Evolutionary conservation across 2,797 vertebrate species (phyloP).

Genomic region (Macrochelys suwanniensis): DNA sequence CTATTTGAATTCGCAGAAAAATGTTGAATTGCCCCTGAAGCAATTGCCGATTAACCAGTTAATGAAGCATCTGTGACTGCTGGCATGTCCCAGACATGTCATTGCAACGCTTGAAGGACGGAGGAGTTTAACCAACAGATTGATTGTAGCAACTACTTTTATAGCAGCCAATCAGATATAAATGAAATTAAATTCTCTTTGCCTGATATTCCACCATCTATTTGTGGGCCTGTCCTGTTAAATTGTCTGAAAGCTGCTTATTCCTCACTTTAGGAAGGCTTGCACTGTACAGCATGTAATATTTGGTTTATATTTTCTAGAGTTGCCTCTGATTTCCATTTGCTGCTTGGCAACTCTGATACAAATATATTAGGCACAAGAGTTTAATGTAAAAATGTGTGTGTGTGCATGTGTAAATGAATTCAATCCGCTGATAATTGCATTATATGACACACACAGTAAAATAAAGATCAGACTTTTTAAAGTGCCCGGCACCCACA

Average conservation of each 20-base stretch:
- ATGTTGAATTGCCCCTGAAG: constrained; percentile 53
- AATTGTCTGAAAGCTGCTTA: background rate
- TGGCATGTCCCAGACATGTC: constrained; percentile 51
- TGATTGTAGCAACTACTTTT: constrained; percentile 22
- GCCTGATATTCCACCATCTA: constrained; percentile 7
- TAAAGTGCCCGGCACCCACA: background rate
- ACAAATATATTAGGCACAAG: background rate
- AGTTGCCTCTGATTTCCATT: constrained; percentile 20
- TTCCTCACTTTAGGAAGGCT: background rate
- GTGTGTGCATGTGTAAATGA: background rate
- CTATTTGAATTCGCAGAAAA: constrained; percentile 56
- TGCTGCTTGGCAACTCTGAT: background rate
- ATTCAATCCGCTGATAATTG: background rate
- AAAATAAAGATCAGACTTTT: background rate
- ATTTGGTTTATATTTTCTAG: background rate
- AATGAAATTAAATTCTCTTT: constrained; percentile 21
- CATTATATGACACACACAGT: background rate
- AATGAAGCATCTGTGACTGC: constrained; percentile 44
- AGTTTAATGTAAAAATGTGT: background rate
- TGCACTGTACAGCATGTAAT: background rate
- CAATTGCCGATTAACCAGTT: constrained; percentile 49
- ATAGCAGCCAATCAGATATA: constrained; percentile 33
- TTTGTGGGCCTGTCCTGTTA: background rate
- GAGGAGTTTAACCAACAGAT: constrained; percentile 50
- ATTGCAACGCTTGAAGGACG: constrained; percentile 54